These are phyloP conservation scores for Aphelenchoides fujianensis DNA, from an alignment of 1,140 invertebrate genomes.

Conservation along the genomic window DNA sequence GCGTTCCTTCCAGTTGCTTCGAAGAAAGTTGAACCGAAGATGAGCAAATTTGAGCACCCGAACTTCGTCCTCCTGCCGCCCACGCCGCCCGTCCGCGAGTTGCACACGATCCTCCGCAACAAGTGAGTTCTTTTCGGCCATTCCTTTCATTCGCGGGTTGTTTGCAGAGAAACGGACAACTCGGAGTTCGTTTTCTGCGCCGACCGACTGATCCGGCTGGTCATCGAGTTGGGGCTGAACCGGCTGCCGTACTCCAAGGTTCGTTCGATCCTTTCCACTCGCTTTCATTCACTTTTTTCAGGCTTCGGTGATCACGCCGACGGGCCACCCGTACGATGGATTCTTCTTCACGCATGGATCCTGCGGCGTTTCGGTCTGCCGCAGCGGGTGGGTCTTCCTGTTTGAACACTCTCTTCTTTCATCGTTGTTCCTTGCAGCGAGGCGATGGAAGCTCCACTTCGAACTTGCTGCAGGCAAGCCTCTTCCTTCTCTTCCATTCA, in stretches of 20 bases:
- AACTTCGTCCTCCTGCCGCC: constrained; percentile 38
- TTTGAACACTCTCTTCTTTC: too few species aligned
- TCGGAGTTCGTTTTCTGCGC: constrained; percentile 98
- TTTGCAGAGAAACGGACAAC: constrained; percentile 79
- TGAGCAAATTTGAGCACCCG: neutral
- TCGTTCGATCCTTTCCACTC: too few species aligned
- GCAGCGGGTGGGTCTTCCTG: too few species aligned
- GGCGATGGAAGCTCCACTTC: constrained; percentile 91
- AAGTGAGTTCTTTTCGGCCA: constrained; percentile 68
- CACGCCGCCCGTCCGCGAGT: constrained; percentile 69
- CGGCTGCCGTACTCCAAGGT: constrained; percentile 86
- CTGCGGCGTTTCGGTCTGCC: constrained; percentile 94
- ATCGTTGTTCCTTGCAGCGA: too few species aligned
- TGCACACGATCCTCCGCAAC: constrained; percentile 90
- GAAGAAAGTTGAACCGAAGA: neutral
- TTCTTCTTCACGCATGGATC: constrained; percentile 90
- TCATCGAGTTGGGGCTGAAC: constrained; percentile 97
- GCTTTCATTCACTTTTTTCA: too few species aligned
- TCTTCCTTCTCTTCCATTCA: too few species aligned
- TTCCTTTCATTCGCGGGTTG: constrained; percentile 1
- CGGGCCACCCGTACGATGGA: constrained; percentile 82
- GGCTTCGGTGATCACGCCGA: constrained; percentile 86
- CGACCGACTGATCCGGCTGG: constrained; percentile 84
- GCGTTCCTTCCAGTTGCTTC: too few species aligned
- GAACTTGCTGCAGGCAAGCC: constrained; percentile 86